phyloP scores from a whole-genome alignment of 2,888 invertebrate species.

The Drosophila neonasuta region DNA sequence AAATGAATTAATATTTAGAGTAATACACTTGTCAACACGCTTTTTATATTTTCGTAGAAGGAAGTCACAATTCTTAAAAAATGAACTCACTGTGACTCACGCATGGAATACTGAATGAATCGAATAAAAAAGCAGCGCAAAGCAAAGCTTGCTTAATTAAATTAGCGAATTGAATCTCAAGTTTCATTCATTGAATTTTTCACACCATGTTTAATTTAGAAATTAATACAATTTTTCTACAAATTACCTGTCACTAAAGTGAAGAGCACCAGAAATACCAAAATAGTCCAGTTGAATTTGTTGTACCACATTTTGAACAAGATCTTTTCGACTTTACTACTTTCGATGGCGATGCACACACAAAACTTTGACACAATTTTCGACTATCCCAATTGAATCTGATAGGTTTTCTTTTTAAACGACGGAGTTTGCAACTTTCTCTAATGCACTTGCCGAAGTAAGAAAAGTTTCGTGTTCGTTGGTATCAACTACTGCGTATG shows the following conservation, averaged over 20 bases:
- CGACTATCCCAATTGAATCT: constrained; percentile 13
- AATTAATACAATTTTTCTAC: not conserved
- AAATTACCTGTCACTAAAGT: constrained; percentile 66
- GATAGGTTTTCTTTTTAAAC: constrained; percentile 15
- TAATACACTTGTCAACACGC: too few relatives aligned
- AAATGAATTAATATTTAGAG: too few relatives aligned
- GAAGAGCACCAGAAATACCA: constrained; percentile 62
- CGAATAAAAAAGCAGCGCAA: not conserved
- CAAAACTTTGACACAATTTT: constrained; percentile 27
- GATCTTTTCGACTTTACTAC: constrained; percentile 4
- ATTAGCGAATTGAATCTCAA: constrained; percentile 2
- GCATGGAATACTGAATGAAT: not conserved
- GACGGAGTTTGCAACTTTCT: constrained; percentile 11
- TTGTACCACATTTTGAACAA: constrained; percentile 59
- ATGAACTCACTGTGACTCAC: not conserved
- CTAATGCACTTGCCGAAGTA: constrained; percentile 32
- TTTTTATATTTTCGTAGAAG: too few relatives aligned
- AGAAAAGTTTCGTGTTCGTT: constrained; percentile 27
- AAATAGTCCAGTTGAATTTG: constrained; percentile 61
- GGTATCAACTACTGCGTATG: constrained; percentile 23
- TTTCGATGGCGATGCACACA: not conserved
- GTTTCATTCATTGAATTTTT: not conserved
- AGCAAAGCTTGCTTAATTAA: constrained; percentile 1
- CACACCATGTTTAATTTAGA: not conserved
- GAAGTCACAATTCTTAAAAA: not conserved